A percentile compares a stretch with the other conserved stretches of the same genome.
Evolutionary conservation across 2,797 vertebrate species (phyloP).

Genomic region (Xenops minutus): DNA sequence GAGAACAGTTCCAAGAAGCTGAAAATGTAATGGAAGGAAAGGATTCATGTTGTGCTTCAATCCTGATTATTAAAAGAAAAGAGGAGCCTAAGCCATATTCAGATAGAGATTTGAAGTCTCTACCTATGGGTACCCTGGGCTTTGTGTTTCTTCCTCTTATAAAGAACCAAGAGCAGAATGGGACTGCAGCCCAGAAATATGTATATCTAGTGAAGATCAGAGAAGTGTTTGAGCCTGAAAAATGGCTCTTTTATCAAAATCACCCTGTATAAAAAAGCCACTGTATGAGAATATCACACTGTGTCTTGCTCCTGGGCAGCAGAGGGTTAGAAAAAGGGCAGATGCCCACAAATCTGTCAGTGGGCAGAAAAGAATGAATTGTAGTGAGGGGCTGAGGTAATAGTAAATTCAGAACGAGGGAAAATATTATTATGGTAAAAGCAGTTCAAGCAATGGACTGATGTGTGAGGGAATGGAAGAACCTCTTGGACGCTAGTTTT

Average conservation of each 20-base stretch:
- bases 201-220: neutral
- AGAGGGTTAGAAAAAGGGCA: neutral
- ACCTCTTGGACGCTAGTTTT: neutral
- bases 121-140: neutral
- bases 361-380: neutral
- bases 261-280: neutral
- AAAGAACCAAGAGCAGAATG: neutral
- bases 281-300: neutral
- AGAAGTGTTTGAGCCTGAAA: neutral
- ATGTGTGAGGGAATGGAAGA: neutral
- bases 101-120: neutral
- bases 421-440: neutral
- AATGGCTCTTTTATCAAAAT: neutral
- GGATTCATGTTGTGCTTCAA: neutral
- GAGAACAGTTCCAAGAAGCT: neutral
- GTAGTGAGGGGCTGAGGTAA: neutral
- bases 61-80: neutral
- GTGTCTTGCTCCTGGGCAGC: neutral
- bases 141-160: neutral
- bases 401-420: neutral
- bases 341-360: neutral
- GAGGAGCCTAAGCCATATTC: neutral
- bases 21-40: neutral
- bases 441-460: neutral
- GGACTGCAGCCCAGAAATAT: neutral